phyloP scores from a whole-genome alignment of 2,888 invertebrate genomes.

The Crematogaster levior region DNA sequence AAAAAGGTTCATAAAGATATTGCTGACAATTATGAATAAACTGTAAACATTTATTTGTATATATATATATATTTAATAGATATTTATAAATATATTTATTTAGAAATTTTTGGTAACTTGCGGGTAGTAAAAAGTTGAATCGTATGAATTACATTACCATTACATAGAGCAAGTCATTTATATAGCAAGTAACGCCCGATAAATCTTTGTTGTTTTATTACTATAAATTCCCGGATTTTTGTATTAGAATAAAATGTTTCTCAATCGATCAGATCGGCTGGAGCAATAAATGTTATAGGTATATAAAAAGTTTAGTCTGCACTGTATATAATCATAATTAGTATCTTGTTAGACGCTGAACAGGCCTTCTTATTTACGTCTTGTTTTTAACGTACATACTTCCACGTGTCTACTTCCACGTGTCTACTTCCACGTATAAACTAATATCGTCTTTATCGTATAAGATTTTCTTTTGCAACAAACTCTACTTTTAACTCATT shows the following conservation, averaged over 20 bases:
- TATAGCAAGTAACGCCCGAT: slow-evolving; percentile 72
- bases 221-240: slow-evolving; percentile 77
- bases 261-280: slow-evolving; percentile 53
- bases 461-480: background rate
- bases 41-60: background rate
- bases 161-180: slow-evolving; percentile 73
- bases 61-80: too few relatives aligned
- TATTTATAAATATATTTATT: background rate
- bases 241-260: slow-evolving; percentile 39
- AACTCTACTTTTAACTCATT: background rate
- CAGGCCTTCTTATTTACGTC: slow-evolving; percentile 73
- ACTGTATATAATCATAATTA: slow-evolving; percentile 79
- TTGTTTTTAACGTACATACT: slow-evolving; percentile 68
- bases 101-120: background rate
- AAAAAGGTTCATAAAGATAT: background rate
- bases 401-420: slow-evolving; percentile 67
- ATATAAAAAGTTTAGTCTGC: slow-evolving; percentile 75
- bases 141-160: slow-evolving; percentile 75
- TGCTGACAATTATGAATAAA: background rate
- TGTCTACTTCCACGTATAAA: slow-evolving; percentile 70
- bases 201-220: slow-evolving; percentile 78
- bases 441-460: slow-evolving; percentile 73
- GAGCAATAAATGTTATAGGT: slow-evolving; percentile 75
- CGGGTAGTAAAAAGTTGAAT: slow-evolving; percentile 61
- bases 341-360: slow-evolving; percentile 74